phyloP scores from a whole-genome alignment of 2,797 vertebrate species.

The Euthynnus affinis region DNA sequence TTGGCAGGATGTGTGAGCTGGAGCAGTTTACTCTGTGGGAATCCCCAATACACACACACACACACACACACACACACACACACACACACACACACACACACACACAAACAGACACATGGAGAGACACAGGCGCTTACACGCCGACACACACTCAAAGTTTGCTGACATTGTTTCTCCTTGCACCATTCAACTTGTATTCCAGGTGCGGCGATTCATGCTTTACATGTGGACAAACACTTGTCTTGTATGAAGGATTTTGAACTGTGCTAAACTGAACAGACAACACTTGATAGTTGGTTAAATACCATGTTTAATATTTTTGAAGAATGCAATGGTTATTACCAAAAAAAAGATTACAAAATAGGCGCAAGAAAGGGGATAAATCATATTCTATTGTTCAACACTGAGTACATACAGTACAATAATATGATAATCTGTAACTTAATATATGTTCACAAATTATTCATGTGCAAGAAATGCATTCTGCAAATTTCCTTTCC shows the following conservation, averaged over 20 bases:
- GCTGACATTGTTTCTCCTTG: conserved; percentile 63
- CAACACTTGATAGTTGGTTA: conserved; percentile 67
- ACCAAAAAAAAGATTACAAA: conserved; percentile 84
- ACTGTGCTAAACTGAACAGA: conserved; percentile 47
- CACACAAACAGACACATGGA: conserved; percentile 23
- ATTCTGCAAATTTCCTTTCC: conserved; percentile 23
- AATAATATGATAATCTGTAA: conserved; percentile 66
- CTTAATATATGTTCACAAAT: conserved; percentile 64
- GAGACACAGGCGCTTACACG: conserved; percentile 32
- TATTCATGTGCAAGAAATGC: conserved; percentile 64
- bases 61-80: conserved; percentile 36
- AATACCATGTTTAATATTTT: conserved; percentile 84
- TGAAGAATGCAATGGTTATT: conserved; percentile 77
- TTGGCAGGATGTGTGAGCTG: conserved; percentile 84
- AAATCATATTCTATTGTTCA: conserved; percentile 73
- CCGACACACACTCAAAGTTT: conserved; percentile 40
- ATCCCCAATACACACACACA: conserved; percentile 75
- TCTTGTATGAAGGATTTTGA: conserved; percentile 7
- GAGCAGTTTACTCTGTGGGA: conserved; percentile 82
- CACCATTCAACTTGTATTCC: conserved; percentile 52
- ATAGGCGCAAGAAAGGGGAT: conserved; percentile 77
- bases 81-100: conserved; percentile 58
- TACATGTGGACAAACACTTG: conserved; percentile 27
- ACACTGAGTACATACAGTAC: conserved; percentile 74
- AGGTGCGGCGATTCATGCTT: conserved; percentile 47